phyloP scores from a whole-genome alignment of 53 echinoderm and acorn worm species.

The Stichopus horrens region DNA sequence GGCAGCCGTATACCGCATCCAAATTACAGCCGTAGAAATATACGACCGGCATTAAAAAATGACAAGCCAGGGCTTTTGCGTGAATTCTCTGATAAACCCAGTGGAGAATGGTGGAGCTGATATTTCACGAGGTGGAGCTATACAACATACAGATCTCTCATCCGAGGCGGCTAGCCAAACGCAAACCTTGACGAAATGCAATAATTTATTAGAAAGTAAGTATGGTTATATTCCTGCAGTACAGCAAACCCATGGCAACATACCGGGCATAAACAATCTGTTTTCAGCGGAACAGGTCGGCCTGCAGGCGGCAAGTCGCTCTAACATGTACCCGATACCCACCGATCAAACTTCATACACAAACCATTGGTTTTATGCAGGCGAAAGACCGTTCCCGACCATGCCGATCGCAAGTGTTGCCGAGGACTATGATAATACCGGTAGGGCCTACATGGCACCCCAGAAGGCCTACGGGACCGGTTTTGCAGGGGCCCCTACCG shows the following conservation, averaged over 20 bases:
- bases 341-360: conserved; percentile 75
- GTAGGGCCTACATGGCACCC: conserved; percentile 67
- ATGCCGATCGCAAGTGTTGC: conserved; percentile 57
- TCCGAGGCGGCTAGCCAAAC: conserved; percentile 30
- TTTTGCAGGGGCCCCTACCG: conserved; percentile 52
- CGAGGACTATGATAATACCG: conserved; percentile 71
- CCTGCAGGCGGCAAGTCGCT: conserved; percentile 49
- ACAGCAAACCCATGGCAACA: conserved; percentile 49
- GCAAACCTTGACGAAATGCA: conserved; percentile 38
- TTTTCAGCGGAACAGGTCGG: conserved; percentile 64
- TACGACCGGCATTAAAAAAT: conserved; percentile 90
- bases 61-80: conserved; percentile 97
- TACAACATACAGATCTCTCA: conserved; percentile 37
- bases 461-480: conserved; percentile 70
- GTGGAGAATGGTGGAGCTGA: conserved; percentile 71
- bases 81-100: conserved; percentile 98
- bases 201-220: conserved; percentile 40
- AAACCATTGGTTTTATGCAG: conserved; percentile 78
- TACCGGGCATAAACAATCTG: conserved; percentile 58
- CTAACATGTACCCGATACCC: conserved; percentile 86
- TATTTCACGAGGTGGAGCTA: conserved; percentile 55
- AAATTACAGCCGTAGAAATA: conserved; percentile 78
- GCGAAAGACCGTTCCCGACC: conserved; percentile 64
- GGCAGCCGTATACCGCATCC: conserved; percentile 50
- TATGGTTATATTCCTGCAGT: conserved; percentile 50